Evolutionary conservation across 2,888 invertebrate species (phyloP).

Genomic region (Troilus luridus): DNA sequence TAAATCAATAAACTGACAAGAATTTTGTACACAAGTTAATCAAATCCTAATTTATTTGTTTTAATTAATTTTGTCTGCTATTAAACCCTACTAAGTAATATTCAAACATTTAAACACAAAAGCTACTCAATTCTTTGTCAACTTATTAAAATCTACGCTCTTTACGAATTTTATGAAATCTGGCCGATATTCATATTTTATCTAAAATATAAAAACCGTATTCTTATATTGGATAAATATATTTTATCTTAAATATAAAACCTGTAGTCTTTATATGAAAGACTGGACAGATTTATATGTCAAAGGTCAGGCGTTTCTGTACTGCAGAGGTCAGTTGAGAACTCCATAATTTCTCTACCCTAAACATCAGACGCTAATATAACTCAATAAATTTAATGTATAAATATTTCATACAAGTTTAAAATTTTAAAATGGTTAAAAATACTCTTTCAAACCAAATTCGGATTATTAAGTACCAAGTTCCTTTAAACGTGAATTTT

Average conservation of each 20-base stretch:
- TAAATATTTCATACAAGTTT: neutral
- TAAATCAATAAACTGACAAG: too few relatives aligned
- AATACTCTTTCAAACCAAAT: neutral
- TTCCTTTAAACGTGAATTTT: neutral
- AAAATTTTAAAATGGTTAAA: neutral
- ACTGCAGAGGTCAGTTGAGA: neutral
- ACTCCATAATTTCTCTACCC: neutral
- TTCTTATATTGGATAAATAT: neutral
- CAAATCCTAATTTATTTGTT: too few relatives aligned
- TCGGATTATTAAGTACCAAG: neutral
- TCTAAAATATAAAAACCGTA: neutral
- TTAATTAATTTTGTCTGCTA: too few relatives aligned
- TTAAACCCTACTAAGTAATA: too few relatives aligned
- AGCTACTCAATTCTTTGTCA: too few relatives aligned
- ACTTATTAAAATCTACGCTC: too few relatives aligned
- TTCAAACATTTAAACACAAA: too few relatives aligned
- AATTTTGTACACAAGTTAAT: too few relatives aligned
- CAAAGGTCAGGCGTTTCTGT: slow-evolving; percentile 5
- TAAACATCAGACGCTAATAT: neutral
- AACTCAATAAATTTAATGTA: neutral
- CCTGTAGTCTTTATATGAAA: neutral
- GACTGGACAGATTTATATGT: neutral
- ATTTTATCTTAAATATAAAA: neutral
- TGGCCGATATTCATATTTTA: neutral
- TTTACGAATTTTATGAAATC: too few relatives aligned